phyloP scores from a whole-genome alignment of 2,113 vertebrate genomes.

The Phodopus roborovskii region DNA sequence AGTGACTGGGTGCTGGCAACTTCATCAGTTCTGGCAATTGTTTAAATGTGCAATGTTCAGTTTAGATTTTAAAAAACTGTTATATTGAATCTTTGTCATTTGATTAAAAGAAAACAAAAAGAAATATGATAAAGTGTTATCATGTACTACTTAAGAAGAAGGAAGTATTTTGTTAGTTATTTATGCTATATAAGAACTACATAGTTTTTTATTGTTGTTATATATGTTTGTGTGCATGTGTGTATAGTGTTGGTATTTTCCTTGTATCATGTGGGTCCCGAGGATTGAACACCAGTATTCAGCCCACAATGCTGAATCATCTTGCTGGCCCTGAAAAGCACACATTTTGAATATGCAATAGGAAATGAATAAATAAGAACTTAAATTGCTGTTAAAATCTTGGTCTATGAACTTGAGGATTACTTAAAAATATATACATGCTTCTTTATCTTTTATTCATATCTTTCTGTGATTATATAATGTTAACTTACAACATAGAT shows the following conservation, averaged over 20 bases:
- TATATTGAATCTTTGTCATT: not conserved
- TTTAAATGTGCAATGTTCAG: not conserved
- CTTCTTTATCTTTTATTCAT: not conserved
- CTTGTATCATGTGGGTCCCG: not conserved
- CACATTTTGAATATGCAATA: not conserved
- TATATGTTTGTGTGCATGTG: not conserved
- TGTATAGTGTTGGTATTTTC: too few species aligned
- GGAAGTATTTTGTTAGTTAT: not conserved
- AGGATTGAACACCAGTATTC: too few species aligned
- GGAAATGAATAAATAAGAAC: not conserved
- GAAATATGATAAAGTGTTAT: not conserved
- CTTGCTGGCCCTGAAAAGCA: not conserved
- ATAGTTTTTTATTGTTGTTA: not conserved
- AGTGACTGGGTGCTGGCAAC: not conserved
- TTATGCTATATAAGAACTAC: not conserved
- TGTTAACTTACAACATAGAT: not conserved
- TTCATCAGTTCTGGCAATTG: not conserved
- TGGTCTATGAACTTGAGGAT: not conserved
- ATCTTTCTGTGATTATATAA: not conserved
- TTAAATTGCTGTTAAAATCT: not conserved
- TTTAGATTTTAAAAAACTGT: not conserved
- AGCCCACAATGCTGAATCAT: too few species aligned
- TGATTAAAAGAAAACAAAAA: not conserved
- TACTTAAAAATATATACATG: not conserved
- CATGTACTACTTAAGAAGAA: not conserved